Evolutionary conservation across 2,888 invertebrate genomes (phyloP), one percentile per base, ranked within the genome.

Genomic region (Listrodromus nycthemerus): DNA sequence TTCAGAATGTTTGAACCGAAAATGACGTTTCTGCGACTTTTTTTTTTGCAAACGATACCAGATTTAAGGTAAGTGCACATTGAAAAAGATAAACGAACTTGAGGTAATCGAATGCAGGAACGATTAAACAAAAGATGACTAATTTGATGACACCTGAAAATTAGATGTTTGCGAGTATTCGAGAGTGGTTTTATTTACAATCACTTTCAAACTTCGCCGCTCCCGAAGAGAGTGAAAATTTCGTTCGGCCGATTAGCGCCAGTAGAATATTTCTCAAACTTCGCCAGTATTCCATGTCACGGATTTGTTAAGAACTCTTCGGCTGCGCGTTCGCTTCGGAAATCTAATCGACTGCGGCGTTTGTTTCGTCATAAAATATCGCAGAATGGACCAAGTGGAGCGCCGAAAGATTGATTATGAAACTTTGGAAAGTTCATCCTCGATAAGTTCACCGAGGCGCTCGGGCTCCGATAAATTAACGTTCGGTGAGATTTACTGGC

Each of bases 401-500:
- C n/a, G 30, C 63, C 71, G 30, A 41, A 63, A 74, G 30, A 77
- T 61, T 30, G 71, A 78, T 30, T 48, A 45, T 45, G 24, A 48
- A 69, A 63, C 61, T 63, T 45, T 45, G 63, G 69, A 41, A 63
- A 78, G 21, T 61, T 75, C 80, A 21, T 21, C 61, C 24, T 69
- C 66, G 45, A 67, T 52, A 33, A 70, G 65, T 58, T 70, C 70
- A 0, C 41, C 19, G 21, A 75, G 63, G 8, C 30, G 37, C n/a
- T 1, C 69, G 16, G 75, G 70, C 33, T 33, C 41, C 74, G 74
- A 79, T 70, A 45, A 75, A 65, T 61, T 69, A 74, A 19, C 58
- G 45, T 55, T 52, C 33, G 63, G 74, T 78, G 69, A 69, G 58
- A 65, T 74, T 82, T 79, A 69, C n/a, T 19, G 4, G 30, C 21